Percentiles rank a stretch among this genome's conserved stretches.
These are phyloP conservation scores for Chymomyza fuscimana DNA, from an alignment of 2,888 invertebrate species.

Conservation along the genomic window DNA sequence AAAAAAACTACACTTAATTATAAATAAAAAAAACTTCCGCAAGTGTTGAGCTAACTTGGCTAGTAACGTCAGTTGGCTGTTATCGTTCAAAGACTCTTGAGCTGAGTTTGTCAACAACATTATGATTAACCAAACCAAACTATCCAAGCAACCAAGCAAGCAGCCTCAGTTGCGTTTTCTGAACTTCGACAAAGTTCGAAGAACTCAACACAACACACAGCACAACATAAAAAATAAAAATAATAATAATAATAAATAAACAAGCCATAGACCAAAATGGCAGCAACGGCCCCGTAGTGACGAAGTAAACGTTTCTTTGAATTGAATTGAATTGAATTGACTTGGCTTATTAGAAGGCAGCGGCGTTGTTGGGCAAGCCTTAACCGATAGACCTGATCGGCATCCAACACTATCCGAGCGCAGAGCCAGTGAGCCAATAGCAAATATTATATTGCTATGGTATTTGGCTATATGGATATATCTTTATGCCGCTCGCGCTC, in stretches of 20 bases:
- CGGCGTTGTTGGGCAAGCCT: not conserved
- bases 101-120: not conserved
- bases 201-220: slow-evolving; percentile 54
- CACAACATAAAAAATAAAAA: slow-evolving; percentile 27
- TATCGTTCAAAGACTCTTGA: not conserved
- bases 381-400: not conserved
- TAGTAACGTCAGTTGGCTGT: not conserved
- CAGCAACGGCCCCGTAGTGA: not conserved
- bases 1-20: not conserved
- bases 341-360: not conserved
- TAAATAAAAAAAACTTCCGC: not conserved
- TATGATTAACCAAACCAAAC: not conserved
- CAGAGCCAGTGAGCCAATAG: not conserved
- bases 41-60: not conserved
- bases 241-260: slow-evolving; percentile 39
- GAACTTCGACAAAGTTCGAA: slow-evolving; percentile 63
- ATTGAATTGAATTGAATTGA: not conserved
- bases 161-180: slow-evolving; percentile 15
- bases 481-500: not conserved
- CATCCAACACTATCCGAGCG: not conserved
- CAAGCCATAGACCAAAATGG: not conserved
- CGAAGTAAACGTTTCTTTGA: not conserved
- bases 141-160: not conserved
- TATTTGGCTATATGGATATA: not conserved
- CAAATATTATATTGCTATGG: not conserved